A percentile compares a stretch with the other conserved stretches of the same genome.
Evolutionary conservation across 2,113 vertebrate species (phyloP).

Genomic region (Columba livia): DNA sequence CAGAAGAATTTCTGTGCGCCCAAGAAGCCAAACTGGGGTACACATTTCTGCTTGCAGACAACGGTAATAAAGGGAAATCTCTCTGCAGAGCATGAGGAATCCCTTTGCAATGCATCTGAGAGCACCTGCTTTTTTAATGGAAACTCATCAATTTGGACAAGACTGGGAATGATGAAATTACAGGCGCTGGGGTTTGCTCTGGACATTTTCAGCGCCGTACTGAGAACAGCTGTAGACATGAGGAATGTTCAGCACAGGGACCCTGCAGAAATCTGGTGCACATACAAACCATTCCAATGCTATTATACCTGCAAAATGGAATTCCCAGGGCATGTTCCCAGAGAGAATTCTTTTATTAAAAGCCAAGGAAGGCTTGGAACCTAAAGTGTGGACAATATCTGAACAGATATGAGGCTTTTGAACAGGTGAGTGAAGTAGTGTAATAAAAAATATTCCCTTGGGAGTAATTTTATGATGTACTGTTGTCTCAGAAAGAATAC

Average conservation of each 20-base stretch:
- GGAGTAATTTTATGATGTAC: background rate
- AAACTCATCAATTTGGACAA: background rate
- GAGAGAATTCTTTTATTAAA: background rate
- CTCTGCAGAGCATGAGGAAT: background rate
- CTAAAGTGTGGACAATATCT: background rate
- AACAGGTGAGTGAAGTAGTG: background rate
- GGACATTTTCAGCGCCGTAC: background rate
- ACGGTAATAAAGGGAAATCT: background rate
- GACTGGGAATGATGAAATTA: too few species aligned
- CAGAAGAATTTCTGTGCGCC: background rate
- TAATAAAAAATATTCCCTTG: background rate
- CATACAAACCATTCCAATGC: background rate
- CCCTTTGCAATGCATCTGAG: background rate
- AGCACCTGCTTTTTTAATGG: background rate
- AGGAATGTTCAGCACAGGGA: background rate
- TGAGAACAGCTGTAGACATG: background rate
- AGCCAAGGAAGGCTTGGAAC: background rate
- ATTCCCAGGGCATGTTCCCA: background rate
- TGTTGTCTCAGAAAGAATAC: background rate
- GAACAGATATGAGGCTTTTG: background rate
- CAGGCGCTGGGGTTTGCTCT: background rate
- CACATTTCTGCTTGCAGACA: background rate
- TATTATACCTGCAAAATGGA: background rate
- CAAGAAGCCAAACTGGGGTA: background rate
- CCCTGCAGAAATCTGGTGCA: background rate